phyloP scores from a whole-genome alignment of 2,797 vertebrate species.

The Bovichtus variegatus region DNA sequence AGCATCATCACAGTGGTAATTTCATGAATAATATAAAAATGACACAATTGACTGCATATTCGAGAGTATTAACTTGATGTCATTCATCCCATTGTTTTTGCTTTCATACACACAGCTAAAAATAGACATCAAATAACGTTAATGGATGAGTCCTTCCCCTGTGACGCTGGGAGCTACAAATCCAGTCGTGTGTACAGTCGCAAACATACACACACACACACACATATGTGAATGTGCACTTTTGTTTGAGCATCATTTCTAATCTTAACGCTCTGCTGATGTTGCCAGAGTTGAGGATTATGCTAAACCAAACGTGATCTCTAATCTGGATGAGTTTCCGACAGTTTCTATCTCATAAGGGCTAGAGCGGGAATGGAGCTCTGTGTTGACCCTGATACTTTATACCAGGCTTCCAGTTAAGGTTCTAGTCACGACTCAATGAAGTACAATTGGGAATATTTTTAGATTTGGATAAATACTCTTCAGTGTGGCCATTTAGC shows the following conservation, averaged over 20 bases:
- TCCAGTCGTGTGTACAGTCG: slow-evolving; percentile 33
- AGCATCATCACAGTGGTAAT: neutral
- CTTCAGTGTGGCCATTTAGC: neutral
- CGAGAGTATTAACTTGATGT: slow-evolving; percentile 38
- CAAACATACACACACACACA: slow-evolving; percentile 22
- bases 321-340: slow-evolving; percentile 68
- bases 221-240: slow-evolving; percentile 34
- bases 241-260: slow-evolving; percentile 53
- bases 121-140: slow-evolving; percentile 76
- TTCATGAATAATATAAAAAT: slow-evolving; percentile 1
- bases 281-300: slow-evolving; percentile 68
- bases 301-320: slow-evolving; percentile 64
- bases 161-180: slow-evolving; percentile 41
- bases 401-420: slow-evolving; percentile 37
- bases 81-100: slow-evolving; percentile 57
- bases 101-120: slow-evolving; percentile 50
- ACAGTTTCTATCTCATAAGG: slow-evolving; percentile 30
- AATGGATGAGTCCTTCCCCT: slow-evolving; percentile 58
- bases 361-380: slow-evolving; percentile 32
- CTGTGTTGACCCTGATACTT: slow-evolving; percentile 53
- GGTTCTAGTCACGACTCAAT: slow-evolving; percentile 44
- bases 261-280: slow-evolving; percentile 48
- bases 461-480: slow-evolving; percentile 9
- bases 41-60: neutral
- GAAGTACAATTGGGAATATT: slow-evolving; percentile 12